Base-by-base conservation (phyloP, 2,888 invertebrate genomes). In the Phania funesta region DNA sequence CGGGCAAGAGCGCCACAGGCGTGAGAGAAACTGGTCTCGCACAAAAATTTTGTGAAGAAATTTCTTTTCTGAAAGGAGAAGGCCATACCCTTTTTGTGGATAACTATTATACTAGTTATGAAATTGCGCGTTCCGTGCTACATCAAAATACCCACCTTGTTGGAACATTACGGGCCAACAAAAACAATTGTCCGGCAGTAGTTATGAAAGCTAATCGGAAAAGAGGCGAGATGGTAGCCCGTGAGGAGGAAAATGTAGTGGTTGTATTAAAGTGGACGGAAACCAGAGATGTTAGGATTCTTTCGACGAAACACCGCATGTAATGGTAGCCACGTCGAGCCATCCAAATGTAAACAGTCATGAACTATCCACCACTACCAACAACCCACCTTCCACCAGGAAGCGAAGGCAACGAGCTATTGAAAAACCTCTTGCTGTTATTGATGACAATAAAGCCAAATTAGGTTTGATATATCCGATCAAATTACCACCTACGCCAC, bases 261-360 rank as follows among this genome's bases (percentile, higher is more conserved):
- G 86, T 87, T 50, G 82, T 65, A 56, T 74, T 87, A 71, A 87
- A 62, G 32, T 88, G 87, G 87, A 86, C 83, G 84, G 87, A 87
- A 81, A 85, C 85, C 18, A 85, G 87, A 8, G 86, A 88, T 84
- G 87, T 88, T 18, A 86, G 86, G 82, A 80, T 88, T 29, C 84
- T 88, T 60, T 86, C 87, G 22, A 87, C 87, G 81, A 88, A 88
- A 84, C 87, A 88, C 85, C 84, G 86, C 86, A 86, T 26, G 60
- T 84, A 48, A 86, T 87, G 86, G 62, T 65, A 56, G 50, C 58
- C 41, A 67, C 65, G 58, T 60, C 50, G 41, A 18, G 46, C 48
- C 38, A 64, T 52, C 24, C 56, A 54, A 73, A 71, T 50, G 58
- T 76, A 70, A 77, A 56, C 58, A 68, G 60, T 50, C 70, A 70